Base-by-base conservation (phyloP, 2,797 vertebrate genomes). In the Myotis planiceps region DNA sequence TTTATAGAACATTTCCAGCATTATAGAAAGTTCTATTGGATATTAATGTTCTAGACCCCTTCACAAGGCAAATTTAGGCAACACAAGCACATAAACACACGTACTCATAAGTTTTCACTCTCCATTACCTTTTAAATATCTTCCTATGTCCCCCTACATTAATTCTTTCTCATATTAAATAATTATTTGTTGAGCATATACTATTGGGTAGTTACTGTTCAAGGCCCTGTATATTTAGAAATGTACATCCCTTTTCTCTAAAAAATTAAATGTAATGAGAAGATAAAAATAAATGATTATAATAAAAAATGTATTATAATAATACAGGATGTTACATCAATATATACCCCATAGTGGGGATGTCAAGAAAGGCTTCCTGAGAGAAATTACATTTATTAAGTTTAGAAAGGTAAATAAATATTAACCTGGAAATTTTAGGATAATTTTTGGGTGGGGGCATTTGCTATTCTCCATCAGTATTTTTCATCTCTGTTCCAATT, bases 101-200 rank as follows among this genome's bases (percentile, higher is more conserved):
- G 27, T 15, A 27, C 34, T 34, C 25, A 18, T 19, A 60, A 42
- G 14, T 68, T 69, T 39, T 71, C 13, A 89, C 5, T 85, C 58
- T 47, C 45, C 4, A 71, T 9, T 69, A 34, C 19, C 25, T 92
- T 92, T 88, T 53, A 60, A 69, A 69, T 47, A 69, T 55, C 32
- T 65, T 74, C 42, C 27, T 65, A 75, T 71, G 32, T 55, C 75
- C 51, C 4, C 53, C 27, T 47, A 76, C 3, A 74, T 83, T 80
- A 74, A 90, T 90, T 87, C 15, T 91, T 84, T 88, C 60, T 85
- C 10, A 88, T 12, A 80, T 53, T 91, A 90, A 79, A 83, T 27
- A 88, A 75, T 39, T 65, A 65, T 65, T 91, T 76, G 39, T 13
- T 90, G 19, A 89, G 45, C 23, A 92, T 29, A 74, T 39, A 60